Evolutionary conservation across 2,888 invertebrate species (phyloP), one percentile per base, ranked within the genome.

Genomic region (Cephalotes varians): DNA sequence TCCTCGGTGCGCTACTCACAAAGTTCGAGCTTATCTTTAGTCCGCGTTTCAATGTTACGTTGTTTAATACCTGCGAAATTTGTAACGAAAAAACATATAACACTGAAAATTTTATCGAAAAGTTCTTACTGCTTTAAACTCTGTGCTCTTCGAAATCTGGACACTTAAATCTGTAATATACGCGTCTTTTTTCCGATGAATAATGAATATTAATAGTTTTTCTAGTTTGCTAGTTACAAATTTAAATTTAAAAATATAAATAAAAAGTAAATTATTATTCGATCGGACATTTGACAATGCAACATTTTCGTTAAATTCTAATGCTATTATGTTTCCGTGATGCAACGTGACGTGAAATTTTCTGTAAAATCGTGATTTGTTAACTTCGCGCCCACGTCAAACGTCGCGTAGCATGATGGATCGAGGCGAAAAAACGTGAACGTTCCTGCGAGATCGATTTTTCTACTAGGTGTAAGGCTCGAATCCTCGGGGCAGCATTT

Each of bases 351-450:
- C n/a, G 21, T 34, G 21, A 51, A 60, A 34, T 47, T 44, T 34
- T 21, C 34, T 21, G 62, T 15, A 65, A 51, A 65, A 65, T 83
- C 73, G 77, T 85, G 85, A 88, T 89, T 85, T 87, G 84, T 87
- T 86, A 85, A 86, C 64, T 80, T 79, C 54, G 54, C 28, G 60
- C 79, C 73, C 79, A 76, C 67, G 65, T 60, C 87, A 83, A 87
- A 86, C 83, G 83, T 80, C 86, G 80, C 51, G 83, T 58, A 54
- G 60, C 80, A 89, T 89, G 85, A 89, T 89, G 85, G 85, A 88
- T 89, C 77, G 84, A 58, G 56, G 60, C 18, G 83, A 64, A 85
- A 85, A 86, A 85, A 67, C 69, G 25, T 25, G 72, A 58, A 37
- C 85, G 81, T 49, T 54, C 18, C 40, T 28, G 64, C 40, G 34